phyloP scores from a whole-genome alignment of 2,888 invertebrate species.

The Epinotia nisella region DNA sequence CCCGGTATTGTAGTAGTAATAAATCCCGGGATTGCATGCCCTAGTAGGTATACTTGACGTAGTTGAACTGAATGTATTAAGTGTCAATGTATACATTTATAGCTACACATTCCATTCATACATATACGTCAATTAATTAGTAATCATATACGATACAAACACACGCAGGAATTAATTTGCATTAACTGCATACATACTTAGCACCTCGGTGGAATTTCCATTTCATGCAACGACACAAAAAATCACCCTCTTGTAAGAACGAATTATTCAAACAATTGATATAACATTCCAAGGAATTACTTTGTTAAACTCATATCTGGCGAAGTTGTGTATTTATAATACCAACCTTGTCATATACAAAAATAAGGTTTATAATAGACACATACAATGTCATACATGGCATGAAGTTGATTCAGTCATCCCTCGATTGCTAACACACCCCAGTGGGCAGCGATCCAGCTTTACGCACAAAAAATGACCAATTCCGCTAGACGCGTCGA shows the following conservation, averaged over 20 bases:
- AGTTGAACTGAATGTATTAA: constrained; percentile 11
- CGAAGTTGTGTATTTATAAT: background rate
- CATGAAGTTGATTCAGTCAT: constrained; percentile 12
- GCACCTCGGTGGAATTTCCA: constrained; percentile 25
- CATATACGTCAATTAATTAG: constrained; percentile 17
- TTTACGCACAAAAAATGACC: constrained; percentile 77
- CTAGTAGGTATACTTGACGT: background rate
- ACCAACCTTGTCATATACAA: background rate
- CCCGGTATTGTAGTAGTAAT: no score
- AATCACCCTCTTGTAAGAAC: constrained; percentile 29
- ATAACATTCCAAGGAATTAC: constrained; percentile 21
- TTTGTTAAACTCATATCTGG: constrained; percentile 15
- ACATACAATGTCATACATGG: background rate
- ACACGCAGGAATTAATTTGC: constrained; percentile 33
- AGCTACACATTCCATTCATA: constrained; percentile 25
- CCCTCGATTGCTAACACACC: constrained; percentile 52
- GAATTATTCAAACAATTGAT: constrained; percentile 37
- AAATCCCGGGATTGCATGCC: no score
- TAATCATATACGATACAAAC: constrained; percentile 18
- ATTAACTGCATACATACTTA: constrained; percentile 27
- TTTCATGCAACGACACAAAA: constrained; percentile 17
- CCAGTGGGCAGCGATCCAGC: constrained; percentile 65
- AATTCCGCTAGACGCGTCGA: constrained; percentile 73
- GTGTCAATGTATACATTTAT: constrained; percentile 8
- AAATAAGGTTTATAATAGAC: constrained; percentile 9